phyloP scores from a whole-genome alignment of 2,797 vertebrate genomes.

The Gymnocypris eckloni region DNA sequence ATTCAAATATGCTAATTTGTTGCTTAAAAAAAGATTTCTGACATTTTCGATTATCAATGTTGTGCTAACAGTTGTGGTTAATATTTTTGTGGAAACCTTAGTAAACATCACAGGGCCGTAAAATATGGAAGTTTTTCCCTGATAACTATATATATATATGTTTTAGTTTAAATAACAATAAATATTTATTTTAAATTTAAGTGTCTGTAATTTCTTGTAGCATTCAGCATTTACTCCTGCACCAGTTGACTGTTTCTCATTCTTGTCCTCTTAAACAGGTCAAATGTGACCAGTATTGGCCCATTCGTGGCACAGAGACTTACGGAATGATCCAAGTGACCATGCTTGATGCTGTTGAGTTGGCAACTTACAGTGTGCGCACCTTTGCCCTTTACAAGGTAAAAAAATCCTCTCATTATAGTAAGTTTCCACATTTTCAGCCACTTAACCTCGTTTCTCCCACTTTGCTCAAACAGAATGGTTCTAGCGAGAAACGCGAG shows the following conservation, averaged over 20 bases:
- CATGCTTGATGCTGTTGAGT: conserved; percentile 90
- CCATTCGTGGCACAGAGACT: conserved; percentile 80
- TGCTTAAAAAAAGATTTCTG: neutral
- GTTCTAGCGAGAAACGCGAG: conserved; percentile 93
- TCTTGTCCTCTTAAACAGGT: conserved; percentile 74
- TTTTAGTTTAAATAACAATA: too few relatives aligned
- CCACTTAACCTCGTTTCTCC: neutral
- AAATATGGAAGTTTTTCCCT: neutral
- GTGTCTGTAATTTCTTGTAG: neutral
- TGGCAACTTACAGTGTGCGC: conserved; percentile 92
- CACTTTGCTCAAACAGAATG: conserved; percentile 78
- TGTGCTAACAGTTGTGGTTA: neutral
- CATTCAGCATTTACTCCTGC: neutral
- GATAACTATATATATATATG: too few relatives aligned
- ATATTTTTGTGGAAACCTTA: neutral
- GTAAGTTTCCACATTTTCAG: conserved; percentile 13
- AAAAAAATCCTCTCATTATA: conserved; percentile 34
- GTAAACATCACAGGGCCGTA: neutral
- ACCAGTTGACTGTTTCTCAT: neutral
- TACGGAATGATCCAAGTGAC: conserved; percentile 94
- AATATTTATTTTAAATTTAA: too few relatives aligned
- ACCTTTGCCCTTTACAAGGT: conserved; percentile 95
- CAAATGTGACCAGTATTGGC: conserved; percentile 98
- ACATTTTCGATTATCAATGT: neutral
- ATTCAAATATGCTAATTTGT: neutral